Base-by-base conservation (phyloP, 2,797 vertebrate species). In the Poliocrania exsul region DNA sequence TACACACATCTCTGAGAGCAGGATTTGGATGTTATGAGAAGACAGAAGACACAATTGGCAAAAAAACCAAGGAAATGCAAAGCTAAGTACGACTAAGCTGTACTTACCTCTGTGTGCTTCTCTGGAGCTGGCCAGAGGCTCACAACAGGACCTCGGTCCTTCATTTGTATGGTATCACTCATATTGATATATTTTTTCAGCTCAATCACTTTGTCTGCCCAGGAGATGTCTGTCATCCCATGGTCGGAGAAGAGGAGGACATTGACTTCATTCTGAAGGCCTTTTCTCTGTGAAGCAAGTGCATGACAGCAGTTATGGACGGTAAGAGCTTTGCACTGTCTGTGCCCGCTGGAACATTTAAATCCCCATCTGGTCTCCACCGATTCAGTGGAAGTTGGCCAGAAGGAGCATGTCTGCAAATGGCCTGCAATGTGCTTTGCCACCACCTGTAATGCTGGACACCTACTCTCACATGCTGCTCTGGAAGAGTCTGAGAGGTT, bases 241-340 rank as follows among this genome's bases (percentile, higher is more conserved):
- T 99, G 99, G 93, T 99, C 99, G 0, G 99, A 99, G 97, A 99
- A 99, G 60, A 99, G 81, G 67, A 99, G 73, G 75, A 99, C 96
- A 0, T 99, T 99, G 88, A 99, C 33, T 18, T 98, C 58, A 23
- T 98, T 91, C 74, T 91, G 96, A 97, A 99, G 97, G 19, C 96
- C 96, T 83, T 97, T 98, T 40, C 98, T 98, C 99, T 99, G 97
- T 73, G 96, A 91, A 95, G 35, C 2, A 2, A 92, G 61, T 10
- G 38, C 18, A 26, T 16, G 15, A 84, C 6, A 21, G 11, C 77
- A 5, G 5, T 93, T 65, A 93, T 0, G 9, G 53, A 19, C 11
- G 23, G 28, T 70, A 85, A 85, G 61, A 11, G 2, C 31, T 81
- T 60, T 5, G 8, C 23, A 29, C 17, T 33, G 3, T 44, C 15